Base-by-base conservation (phyloP, 2,113 vertebrate genomes). In the Hippopotamus amphibius region DNA sequence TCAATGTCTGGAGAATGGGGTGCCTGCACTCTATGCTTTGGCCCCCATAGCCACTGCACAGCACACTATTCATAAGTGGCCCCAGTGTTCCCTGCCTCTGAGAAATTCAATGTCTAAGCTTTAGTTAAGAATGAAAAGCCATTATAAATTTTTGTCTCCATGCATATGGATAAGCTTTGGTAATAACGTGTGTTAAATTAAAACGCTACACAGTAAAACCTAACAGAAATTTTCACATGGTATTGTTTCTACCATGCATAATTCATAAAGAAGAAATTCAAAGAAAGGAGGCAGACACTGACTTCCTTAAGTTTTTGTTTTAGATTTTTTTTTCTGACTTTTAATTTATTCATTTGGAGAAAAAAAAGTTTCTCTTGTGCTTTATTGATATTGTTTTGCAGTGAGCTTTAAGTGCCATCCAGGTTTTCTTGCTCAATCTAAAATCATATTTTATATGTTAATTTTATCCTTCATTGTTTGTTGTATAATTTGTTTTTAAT, bases 401-500 rank as follows among this genome's bases (percentile, higher is more conserved):
- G 13, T 91, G 88, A 97, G 74, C 0, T 96, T 72, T 82, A 97
- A 96, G 80, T 96, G 82, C 95, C 28, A 96, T 86, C 50, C 94
- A 96, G 43, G 3, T 97, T 98, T 97, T 87, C 79, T 92, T 97
- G 16, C 97, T 97, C 3, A 22, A 83, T 93, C 48, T 95, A 37
- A 97, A 98, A 95, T 97, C 37, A 68, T 96, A 90, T 68, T 96
- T 96, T 92, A 96, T 96, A 96, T 96, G 96, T 61, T 97, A 98
- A 97, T 98, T 98, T 97, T 97, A 93, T 3, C 46, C 7, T 95
- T 96, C 55, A 72, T 76, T 98, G 14, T 97, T 97, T 97, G 69
- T 86, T 96, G 14, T 97, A 55, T 95, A 53, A 11, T 95, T 98
- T 98, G 28, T 96, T 98, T 98, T 98, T 97, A 98, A 98, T 96